phyloP scores from a whole-genome alignment of 2,113 vertebrate species.

The Aegithalos caudatus region DNA sequence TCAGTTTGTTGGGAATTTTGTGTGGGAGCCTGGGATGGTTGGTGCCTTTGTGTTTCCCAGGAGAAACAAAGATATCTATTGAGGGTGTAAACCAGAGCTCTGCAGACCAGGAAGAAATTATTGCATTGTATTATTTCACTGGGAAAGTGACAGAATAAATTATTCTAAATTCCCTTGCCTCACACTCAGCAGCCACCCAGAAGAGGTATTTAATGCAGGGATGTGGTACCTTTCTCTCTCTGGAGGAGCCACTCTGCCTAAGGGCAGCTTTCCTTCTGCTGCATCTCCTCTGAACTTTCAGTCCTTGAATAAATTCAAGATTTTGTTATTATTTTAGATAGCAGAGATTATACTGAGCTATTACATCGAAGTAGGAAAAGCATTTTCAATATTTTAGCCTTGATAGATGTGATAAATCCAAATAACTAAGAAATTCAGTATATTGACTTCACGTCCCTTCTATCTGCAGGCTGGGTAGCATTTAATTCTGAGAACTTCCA shows the following conservation, averaged over 20 bases:
- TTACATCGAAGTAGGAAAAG: neutral
- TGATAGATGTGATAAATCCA: neutral
- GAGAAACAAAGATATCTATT: neutral
- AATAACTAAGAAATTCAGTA: neutral
- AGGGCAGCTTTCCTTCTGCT: conserved; percentile 38
- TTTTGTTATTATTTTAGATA: conserved; percentile 37
- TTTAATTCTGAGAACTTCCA: neutral
- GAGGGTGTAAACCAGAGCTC: neutral
- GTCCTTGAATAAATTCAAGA: conserved; percentile 61
- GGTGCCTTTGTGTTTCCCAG: neutral
- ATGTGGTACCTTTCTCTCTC: conserved; percentile 42
- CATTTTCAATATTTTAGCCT: neutral
- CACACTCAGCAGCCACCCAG: neutral
- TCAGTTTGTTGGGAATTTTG: neutral
- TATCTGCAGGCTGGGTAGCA: neutral
- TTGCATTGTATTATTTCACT: neutral
- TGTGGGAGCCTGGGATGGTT: neutral
- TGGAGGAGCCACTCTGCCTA: neutral
- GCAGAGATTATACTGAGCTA: neutral
- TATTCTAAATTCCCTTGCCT: neutral
- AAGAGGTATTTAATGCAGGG: neutral
- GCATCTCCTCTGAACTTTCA: conserved; percentile 46
- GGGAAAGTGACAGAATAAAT: neutral
- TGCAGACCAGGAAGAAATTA: neutral
- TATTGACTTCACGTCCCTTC: neutral